These are phyloP conservation scores for Xenus cinereus DNA, from an alignment of 2,113 vertebrate genomes.

Conservation along the genomic window DNA sequence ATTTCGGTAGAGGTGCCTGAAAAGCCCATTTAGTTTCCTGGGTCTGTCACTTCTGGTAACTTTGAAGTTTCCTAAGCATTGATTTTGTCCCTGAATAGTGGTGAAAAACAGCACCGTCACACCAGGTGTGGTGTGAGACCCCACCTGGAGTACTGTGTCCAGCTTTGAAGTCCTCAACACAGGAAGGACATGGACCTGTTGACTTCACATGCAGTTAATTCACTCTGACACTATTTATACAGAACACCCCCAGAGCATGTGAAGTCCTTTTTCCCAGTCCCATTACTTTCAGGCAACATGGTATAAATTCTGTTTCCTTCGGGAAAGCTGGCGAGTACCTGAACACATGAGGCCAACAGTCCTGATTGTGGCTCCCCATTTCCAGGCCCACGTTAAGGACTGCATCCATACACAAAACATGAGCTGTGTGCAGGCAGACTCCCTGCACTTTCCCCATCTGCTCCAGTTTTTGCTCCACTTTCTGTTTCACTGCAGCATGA, in stretches of 20 bases:
- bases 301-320: background rate
- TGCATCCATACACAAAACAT: slow-evolving; percentile 91
- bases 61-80: background rate
- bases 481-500: slow-evolving; percentile 81
- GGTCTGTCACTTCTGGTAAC: background rate
- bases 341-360: slow-evolving; percentile 91
- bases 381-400: slow-evolving; percentile 88
- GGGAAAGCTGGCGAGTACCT: slow-evolving; percentile 68
- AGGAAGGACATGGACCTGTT: too few species aligned
- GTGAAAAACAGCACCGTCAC: background rate
- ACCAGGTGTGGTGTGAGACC: too few species aligned
- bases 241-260: background rate
- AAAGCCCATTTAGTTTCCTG: background rate
- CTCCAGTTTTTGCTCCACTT: slow-evolving; percentile 88
- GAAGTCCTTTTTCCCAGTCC: background rate
- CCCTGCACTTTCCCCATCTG: slow-evolving; percentile 86
- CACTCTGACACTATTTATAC: background rate
- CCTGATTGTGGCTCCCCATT: slow-evolving; percentile 91
- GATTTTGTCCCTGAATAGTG: background rate
- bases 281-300: background rate
- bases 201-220: too few species aligned
- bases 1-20: background rate
- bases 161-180: too few species aligned
- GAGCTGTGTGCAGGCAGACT: slow-evolving; percentile 86
- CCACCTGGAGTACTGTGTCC: too few species aligned